Evolutionary conservation across 2,888 invertebrate species (phyloP).

Genomic region (Drosophila gaucha): DNA sequence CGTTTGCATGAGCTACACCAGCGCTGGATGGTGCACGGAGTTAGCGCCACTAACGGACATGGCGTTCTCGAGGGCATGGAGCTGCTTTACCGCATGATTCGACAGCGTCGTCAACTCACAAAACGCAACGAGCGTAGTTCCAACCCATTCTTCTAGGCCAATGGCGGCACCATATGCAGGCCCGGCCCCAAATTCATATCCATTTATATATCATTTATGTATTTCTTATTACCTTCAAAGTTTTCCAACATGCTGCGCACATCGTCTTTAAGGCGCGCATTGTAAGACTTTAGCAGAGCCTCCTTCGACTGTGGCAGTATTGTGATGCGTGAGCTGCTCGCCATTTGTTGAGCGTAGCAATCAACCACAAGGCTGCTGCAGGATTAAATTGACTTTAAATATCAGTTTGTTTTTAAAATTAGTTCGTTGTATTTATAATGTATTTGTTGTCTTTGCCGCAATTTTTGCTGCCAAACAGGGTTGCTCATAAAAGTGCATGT

Average conservation of each 20-base stretch:
- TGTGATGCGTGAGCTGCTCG: constrained; percentile 43
- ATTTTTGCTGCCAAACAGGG: background rate
- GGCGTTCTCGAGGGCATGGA: constrained; percentile 42
- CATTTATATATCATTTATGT: background rate
- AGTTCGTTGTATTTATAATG: constrained; percentile 8
- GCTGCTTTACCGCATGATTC: constrained; percentile 38
- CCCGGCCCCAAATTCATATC: background rate
- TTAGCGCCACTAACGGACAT: constrained; percentile 19
- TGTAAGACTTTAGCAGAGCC: constrained; percentile 96
- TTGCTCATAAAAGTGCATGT: background rate
- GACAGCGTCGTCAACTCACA: constrained; percentile 17
- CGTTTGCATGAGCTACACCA: constrained; percentile 31
- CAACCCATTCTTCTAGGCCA: background rate
- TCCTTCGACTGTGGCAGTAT: constrained; percentile 95
- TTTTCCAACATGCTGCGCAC: constrained; percentile 99
- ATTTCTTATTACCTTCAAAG: constrained; percentile 90
- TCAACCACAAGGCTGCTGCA: background rate
- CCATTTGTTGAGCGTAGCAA: constrained; percentile 33
- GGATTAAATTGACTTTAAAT: background rate
- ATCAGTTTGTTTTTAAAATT: background rate
- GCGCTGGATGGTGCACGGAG: constrained; percentile 39
- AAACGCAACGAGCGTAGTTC: background rate
- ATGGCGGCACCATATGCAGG: background rate
- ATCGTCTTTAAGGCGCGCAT: constrained; percentile 97
- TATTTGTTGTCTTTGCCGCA: background rate